Conservation (phyloP, 2,888 invertebrate species). For the Cosmorhoe ocellata region DNA sequence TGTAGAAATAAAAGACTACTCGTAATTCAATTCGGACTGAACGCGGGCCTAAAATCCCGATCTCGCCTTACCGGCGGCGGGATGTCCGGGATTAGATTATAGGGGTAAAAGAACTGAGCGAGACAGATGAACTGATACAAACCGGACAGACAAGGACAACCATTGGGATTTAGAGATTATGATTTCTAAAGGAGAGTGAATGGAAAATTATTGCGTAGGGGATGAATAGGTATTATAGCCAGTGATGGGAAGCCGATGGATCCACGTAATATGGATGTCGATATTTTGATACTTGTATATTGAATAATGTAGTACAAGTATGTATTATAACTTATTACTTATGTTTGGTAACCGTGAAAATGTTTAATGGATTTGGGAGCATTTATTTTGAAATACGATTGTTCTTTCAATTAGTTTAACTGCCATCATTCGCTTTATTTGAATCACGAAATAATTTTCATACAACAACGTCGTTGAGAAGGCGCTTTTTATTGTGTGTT, state of each 20-base stretch:
- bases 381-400: constrained; percentile 30
- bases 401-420: too few species aligned
- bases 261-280: constrained; percentile 16
- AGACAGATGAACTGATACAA: constrained; percentile 52
- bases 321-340: background rate
- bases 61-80: constrained; percentile 69
- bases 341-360: constrained; percentile 43
- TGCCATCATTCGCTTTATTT: too few species aligned
- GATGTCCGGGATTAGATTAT: constrained; percentile 81
- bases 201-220: constrained; percentile 79
- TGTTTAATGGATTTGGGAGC: constrained; percentile 41
- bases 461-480: too few species aligned
- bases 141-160: constrained; percentile 58
- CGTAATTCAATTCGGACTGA: constrained; percentile 32
- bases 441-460: too few species aligned
- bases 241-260: constrained; percentile 46
- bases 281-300: background rate
- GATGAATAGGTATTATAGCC: constrained; percentile 61
- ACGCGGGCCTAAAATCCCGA: constrained; percentile 50
- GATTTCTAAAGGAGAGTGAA: constrained; percentile 81
- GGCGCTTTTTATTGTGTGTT: too few species aligned
- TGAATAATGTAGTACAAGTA: too few species aligned
- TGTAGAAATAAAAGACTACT: too few species aligned
- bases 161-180: constrained; percentile 80
- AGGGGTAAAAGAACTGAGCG: constrained; percentile 77